A percentile compares a stretch with the other conserved stretches of the same genome.
These are phyloP conservation scores for Caenorhabditis afra DNA, from an alignment of 2,888 invertebrate species.

Conservation along the genomic window DNA sequence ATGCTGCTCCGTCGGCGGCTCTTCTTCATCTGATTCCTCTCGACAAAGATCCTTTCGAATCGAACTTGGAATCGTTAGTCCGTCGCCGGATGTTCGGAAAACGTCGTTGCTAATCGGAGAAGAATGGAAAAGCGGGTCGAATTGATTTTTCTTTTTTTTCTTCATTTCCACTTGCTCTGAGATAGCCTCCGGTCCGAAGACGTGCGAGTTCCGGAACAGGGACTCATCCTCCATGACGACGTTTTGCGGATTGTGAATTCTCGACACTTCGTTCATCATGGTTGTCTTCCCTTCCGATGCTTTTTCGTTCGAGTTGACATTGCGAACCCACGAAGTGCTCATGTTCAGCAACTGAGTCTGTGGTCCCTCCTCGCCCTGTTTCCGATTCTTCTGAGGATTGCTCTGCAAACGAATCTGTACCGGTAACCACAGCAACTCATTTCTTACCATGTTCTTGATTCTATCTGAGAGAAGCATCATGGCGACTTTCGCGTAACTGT, in stretches of 20 bases:
- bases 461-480: conserved; percentile 22
- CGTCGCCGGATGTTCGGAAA: conserved; percentile 6
- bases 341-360: conserved; percentile 34
- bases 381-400: background rate
- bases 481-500: conserved; percentile 50
- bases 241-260: conserved; percentile 41
- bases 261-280: conserved; percentile 32
- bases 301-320: conserved; percentile 1
- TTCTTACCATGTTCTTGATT: conserved; percentile 25
- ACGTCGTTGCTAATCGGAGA: conserved; percentile 36
- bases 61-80: conserved; percentile 37
- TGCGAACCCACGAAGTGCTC: conserved; percentile 41
- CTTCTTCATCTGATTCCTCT: conserved; percentile 23
- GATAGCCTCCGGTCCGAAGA: background rate
- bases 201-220: conserved; percentile 1
- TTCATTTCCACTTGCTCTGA: background rate
- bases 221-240: conserved; percentile 6
- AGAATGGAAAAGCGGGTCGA: conserved; percentile 19
- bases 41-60: conserved; percentile 8
- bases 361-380: background rate
- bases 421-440: background rate
- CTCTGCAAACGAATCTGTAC: background rate
- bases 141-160: conserved; percentile 4
- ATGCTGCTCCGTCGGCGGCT: background rate
- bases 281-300: background rate